Conservation (phyloP, 2,797 vertebrate species). For the Eulemur coronatus region DNA sequence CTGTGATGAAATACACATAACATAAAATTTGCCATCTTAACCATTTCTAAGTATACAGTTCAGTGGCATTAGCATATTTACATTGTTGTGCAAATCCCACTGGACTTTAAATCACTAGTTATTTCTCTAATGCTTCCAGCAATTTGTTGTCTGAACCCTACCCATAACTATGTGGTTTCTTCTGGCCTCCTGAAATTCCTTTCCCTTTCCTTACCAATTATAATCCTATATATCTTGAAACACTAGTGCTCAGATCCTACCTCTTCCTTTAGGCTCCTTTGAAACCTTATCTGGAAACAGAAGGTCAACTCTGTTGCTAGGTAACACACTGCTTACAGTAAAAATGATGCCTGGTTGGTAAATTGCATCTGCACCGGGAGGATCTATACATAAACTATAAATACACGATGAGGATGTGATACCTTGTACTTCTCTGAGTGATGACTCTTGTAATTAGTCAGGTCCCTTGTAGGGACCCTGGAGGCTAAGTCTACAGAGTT, state of each 20-base stretch:
- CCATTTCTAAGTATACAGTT: not conserved
- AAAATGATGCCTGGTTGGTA: conserved; percentile 32
- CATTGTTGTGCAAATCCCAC: not conserved
- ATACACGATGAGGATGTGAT: not conserved
- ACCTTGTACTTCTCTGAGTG: not conserved
- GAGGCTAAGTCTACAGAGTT: not conserved
- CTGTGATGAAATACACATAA: not conserved
- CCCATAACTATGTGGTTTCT: not conserved
- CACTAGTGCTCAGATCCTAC: not conserved
- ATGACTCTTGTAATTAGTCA: not conserved
- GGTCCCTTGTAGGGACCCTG: not conserved
- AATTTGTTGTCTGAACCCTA: not conserved
- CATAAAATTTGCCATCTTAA: not conserved
- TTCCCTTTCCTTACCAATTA: conserved; percentile 41
- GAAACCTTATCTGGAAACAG: conserved; percentile 42
- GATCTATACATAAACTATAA: conserved; percentile 3
- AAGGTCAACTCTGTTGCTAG: conserved; percentile 68
- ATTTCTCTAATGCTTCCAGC: not conserved
- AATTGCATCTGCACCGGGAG: conserved; percentile 11
- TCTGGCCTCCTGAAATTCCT: not conserved
- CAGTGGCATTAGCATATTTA: not conserved
- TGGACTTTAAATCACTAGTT: conserved; percentile 2
- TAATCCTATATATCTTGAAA: conserved; percentile 27
- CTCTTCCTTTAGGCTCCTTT: conserved; percentile 49
- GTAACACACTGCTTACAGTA: conserved; percentile 42